phyloP scores from a whole-genome alignment of 2,797 vertebrate genomes.

The Microctenopoma lineatum region DNA sequence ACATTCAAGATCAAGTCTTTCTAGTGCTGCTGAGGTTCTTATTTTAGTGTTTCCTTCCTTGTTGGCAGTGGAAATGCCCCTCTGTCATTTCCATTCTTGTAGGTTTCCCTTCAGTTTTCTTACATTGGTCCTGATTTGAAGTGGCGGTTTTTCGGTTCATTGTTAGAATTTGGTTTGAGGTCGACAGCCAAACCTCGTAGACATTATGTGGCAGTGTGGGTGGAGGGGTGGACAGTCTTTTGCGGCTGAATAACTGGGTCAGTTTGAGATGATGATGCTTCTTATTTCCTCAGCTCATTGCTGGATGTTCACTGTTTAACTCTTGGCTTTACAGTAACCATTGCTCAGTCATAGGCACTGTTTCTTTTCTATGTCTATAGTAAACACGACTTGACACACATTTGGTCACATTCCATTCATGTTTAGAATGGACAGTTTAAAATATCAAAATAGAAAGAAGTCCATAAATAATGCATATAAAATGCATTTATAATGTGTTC shows the following conservation, averaged over 20 bases:
- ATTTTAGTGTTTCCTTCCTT: slow-evolving; percentile 22
- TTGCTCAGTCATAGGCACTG: slow-evolving; percentile 13
- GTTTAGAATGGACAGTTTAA: no score
- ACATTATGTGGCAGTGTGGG: slow-evolving; percentile 25
- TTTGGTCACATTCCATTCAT: no score
- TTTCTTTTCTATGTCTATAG: background rate
- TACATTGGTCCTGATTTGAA: slow-evolving; percentile 43
- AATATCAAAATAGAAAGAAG: no score
- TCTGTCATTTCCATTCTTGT: slow-evolving; percentile 21
- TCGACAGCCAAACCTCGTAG: slow-evolving; percentile 18
- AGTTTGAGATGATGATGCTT: slow-evolving; percentile 75
- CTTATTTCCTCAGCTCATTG: slow-evolving; percentile 74
- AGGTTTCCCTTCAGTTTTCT: slow-evolving; percentile 50
- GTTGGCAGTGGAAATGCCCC: slow-evolving; percentile 51
- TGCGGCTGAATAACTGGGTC: slow-evolving; percentile 84
- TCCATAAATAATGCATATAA: no score
- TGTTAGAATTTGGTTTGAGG: slow-evolving; percentile 43
- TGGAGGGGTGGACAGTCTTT: slow-evolving; percentile 52
- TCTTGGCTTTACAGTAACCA: slow-evolving; percentile 66
- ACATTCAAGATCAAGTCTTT: slow-evolving; percentile 5
- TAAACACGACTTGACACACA: no score
- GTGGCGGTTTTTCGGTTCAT: slow-evolving; percentile 44
- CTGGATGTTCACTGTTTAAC: slow-evolving; percentile 62
- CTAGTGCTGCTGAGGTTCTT: background rate
- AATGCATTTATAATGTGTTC: no score